Evolutionary conservation across 92 coral and sea anemone species (phyloP), one percentile per base, ranked within the genome.

Genomic region (Scolanthus callimorphus): DNA sequence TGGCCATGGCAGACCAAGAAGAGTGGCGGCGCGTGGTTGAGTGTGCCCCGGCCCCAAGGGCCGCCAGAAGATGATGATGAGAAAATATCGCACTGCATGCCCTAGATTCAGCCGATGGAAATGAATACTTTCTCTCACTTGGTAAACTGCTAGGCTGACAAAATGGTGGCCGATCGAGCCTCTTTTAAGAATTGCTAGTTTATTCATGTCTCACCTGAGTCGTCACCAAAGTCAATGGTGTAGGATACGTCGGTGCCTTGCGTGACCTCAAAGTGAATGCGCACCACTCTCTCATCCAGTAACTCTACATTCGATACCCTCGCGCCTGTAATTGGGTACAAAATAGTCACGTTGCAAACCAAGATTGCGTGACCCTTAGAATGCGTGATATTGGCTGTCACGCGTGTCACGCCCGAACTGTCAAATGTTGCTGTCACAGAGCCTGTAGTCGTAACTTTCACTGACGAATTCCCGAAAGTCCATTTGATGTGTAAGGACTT

Each of bases 151-250:
- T n/a, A n/a, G n/a, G n/a, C n/a, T n/a, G n/a, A n/a, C n/a, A n/a
- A n/a, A n/a, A n/a, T n/a, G n/a, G n/a, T n/a, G n/a, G n/a, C n/a
- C n/a, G n/a, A n/a, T n/a, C n/a, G n/a, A n/a, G n/a, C n/a, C n/a
- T n/a, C n/a, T n/a, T n/a, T n/a, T n/a, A n/a, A n/a, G n/a, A n/a
- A n/a, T 34, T 34, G 15, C 43, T 6, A 34, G 15, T 15, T 15
- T 6, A 15, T 6, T 34, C 6, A 34, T 6, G 15, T 46, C 22
- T 46, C 17, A 46, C 52, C 52, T 10, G 11, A 9, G 4, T 46
- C 68, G 25, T 84, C 94, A 0, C 96, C 98, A 62, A 79, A 88
- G 30, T 67, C 69, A 15, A 88, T 77, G 20, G 31, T 68, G 61
- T 78, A 88, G 8, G 84, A 67, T 2, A 78, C 85, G 22, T 88